A percentile compares a stretch with the other conserved stretches of the same genome.
These are phyloP conservation scores for Mus spicilegus DNA, from an alignment of 2,113 vertebrate genomes.

Conservation along the genomic window DNA sequence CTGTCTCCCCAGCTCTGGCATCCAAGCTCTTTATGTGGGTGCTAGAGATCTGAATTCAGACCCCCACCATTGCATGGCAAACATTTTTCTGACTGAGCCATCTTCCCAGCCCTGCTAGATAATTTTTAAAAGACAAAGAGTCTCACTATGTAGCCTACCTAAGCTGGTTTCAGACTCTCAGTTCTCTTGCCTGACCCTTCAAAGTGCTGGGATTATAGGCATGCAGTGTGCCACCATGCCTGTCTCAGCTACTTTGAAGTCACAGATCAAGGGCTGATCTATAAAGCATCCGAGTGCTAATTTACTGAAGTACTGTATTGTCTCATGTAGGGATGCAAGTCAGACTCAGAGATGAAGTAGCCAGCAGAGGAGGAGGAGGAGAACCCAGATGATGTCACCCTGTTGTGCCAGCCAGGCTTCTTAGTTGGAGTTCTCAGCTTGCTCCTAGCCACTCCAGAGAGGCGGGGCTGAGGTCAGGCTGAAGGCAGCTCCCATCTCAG, in stretches of 20 bases:
- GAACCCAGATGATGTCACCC: neutral
- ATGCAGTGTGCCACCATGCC: neutral
- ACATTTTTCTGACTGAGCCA: neutral
- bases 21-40: neutral
- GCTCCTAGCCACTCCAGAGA: neutral
- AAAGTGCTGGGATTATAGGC: neutral
- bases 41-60: neutral
- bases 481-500: neutral
- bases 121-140: neutral
- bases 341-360: neutral
- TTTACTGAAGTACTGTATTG: neutral
- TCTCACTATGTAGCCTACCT: neutral
- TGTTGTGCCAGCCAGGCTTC: neutral
- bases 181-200: neutral
- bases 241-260: neutral
- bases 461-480: neutral
- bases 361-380: neutral
- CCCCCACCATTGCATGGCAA: neutral
- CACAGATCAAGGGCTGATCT: slow-evolving; percentile 32
- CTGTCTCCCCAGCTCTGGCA: neutral
- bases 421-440: neutral
- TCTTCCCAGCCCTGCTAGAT: neutral
- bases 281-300: slow-evolving; percentile 11
- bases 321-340: neutral
- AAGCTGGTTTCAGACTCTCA: neutral